Evolutionary conservation across 2,888 invertebrate genomes (phyloP), one percentile per base, ranked within the genome.

Genomic region (Slavum lentiscoides): DNA sequence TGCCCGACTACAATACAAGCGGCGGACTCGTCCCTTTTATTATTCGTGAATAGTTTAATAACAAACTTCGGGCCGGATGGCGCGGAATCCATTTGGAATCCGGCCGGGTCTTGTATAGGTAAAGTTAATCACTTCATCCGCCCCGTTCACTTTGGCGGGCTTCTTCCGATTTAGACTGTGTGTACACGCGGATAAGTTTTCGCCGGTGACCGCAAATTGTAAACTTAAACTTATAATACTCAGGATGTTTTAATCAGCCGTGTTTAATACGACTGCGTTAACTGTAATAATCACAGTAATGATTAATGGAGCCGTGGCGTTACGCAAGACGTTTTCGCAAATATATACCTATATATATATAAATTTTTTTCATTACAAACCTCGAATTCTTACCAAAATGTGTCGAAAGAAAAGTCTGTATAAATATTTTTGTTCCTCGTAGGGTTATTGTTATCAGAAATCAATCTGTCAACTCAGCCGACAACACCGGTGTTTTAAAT

Each of bases 11-110:
- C 67, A 61, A 76, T 69, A 30, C 23, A 9, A 68, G 30, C 30
- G 30, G 59, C 61, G 23, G 80, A 80, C 64, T 62, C 61, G 67
- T 70, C 80, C 80, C 80, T 80, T 66, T 80, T 64, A 72, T 64
- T 80, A 80, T 72, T 80, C 70, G 80, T 72, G 80, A 72, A 80
- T 80, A 80, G 80, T 80, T 80, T 72, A 64, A 72, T 66, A 80
- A 80, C 80, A 80, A 80, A 80, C 70, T 80, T 80, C 55, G 80
- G 70, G 37, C 55, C 69, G 58, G 61, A 70, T 17, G 61, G 4
- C 61, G 49, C 76, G 77, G 77, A 55, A 77, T 77, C 69, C 77
- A 66, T 80, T 72, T 72, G 80, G 70, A 80, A 80, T 80, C 70
- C 72, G 49, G 70, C 39, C 19, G 61, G 61, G 59, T 80, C 69